Evolutionary conservation across 2,113 vertebrate genomes (phyloP).

Genomic region (Astur gentilis): DNA sequence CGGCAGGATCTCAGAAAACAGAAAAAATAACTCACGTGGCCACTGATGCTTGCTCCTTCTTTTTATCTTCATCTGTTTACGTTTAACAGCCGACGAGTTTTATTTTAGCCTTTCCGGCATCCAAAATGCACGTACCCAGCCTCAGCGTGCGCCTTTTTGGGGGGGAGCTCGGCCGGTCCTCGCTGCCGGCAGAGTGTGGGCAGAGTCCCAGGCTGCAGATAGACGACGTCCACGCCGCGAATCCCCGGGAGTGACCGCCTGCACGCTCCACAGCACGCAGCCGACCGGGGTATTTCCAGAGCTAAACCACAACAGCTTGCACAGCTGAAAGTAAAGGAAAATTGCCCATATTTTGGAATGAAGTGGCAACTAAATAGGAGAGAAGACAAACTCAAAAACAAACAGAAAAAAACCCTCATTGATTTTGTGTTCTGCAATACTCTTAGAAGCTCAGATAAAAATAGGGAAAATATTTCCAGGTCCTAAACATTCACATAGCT

Average conservation of each 20-base stretch:
- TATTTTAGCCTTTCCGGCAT: not conserved
- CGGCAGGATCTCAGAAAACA: not conserved
- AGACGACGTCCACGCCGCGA: not conserved
- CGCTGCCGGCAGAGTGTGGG: not conserved
- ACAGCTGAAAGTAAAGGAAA: not conserved
- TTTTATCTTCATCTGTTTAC: not conserved
- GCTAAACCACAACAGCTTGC: accelerated
- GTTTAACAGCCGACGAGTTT: not conserved
- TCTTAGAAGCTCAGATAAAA: not conserved
- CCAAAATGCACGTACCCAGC: not conserved
- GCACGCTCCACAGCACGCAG: accelerated
- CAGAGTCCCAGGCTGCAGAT: not conserved
- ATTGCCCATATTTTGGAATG: not conserved
- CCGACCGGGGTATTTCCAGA: not conserved
- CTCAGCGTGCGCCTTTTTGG: not conserved
- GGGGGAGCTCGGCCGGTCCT: not conserved
- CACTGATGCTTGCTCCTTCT: not conserved
- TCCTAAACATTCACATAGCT: not conserved
- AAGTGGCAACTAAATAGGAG: not conserved
- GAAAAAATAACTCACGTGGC: not conserved
- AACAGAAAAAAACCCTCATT: not conserved
- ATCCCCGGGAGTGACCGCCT: not conserved
- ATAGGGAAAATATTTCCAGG: not conserved
- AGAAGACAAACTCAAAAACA: not conserved
- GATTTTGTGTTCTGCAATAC: not conserved